Percentiles rank a stretch among this genome's conserved stretches.
Conservation (phyloP, 1,140 invertebrate genomes). For the Samia ricini region DNA sequence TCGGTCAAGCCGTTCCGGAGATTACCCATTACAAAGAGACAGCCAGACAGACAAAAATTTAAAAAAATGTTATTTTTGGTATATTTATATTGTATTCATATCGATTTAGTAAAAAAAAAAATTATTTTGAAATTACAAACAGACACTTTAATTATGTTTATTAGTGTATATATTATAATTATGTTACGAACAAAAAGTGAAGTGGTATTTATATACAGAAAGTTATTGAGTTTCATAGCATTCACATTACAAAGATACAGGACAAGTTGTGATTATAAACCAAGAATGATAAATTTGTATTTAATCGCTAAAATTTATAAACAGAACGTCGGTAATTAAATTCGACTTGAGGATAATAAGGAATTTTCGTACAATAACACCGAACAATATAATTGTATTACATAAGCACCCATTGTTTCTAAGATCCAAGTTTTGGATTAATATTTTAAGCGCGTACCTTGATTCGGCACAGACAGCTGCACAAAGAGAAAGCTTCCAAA, state of each 20-base stretch:
- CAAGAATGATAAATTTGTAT: background rate
- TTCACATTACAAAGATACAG: background rate
- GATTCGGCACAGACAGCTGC: slow-evolving; percentile 17
- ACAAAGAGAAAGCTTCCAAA: slow-evolving; percentile 27
- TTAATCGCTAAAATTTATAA: background rate
- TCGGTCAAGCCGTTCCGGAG: no score
- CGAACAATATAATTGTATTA: background rate
- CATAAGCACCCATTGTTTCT: slow-evolving; percentile 5
- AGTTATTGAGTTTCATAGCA: background rate
- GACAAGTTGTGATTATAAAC: background rate
- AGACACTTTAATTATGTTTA: no score
- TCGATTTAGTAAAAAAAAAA: no score
- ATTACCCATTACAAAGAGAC: no score
- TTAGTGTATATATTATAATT: no score
- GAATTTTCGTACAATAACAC: background rate
- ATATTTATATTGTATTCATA: no score
- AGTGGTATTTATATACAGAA: no score
- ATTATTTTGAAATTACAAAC: no score
- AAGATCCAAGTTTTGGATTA: slow-evolving; percentile 17
- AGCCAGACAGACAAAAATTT: no score
- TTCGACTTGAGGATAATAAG: background rate
- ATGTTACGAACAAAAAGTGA: no score
- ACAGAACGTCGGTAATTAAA: background rate
- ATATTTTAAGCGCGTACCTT: slow-evolving; percentile 31
- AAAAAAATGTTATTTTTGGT: no score